These are phyloP conservation scores for Aldabrachelys gigantea DNA, from an alignment of 2,113 vertebrate genomes.

Conservation along the genomic window DNA sequence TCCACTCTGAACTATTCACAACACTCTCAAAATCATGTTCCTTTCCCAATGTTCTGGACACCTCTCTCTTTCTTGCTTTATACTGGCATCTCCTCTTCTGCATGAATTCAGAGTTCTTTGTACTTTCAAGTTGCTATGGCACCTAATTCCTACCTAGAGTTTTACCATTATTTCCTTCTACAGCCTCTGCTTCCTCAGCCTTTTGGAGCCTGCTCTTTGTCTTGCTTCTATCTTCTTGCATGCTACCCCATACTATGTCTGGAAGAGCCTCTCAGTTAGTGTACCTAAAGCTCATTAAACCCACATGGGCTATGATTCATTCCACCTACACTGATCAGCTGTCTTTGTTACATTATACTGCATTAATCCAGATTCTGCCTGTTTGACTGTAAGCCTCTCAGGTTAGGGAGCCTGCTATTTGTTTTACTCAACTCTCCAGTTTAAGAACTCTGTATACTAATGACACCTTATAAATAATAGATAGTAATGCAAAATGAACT, in stretches of 20 bases:
- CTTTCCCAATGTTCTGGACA: neutral
- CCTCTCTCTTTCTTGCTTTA: neutral
- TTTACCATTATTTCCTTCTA: neutral
- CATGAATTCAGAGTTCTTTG: neutral
- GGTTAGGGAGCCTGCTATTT: neutral
- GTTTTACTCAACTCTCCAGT: neutral
- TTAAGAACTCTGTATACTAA: neutral
- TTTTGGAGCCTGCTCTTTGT: neutral
- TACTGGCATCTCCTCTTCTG: neutral
- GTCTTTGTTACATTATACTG: neutral
- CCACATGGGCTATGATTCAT: neutral
- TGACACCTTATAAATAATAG: neutral
- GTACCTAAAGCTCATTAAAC: neutral
- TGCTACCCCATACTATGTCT: neutral
- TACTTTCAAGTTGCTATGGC: neutral
- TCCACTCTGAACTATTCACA: neutral
- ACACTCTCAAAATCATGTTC: neutral
- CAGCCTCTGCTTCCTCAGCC: neutral
- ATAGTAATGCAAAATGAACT: no score
- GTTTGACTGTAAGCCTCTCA: neutral
- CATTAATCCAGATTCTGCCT: neutral
- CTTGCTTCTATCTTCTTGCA: neutral
- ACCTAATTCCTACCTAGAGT: neutral
- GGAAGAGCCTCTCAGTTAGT: neutral
- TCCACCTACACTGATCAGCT: neutral